These are phyloP conservation scores for Chunga burmeisteri DNA, from an alignment of 2,113 vertebrate genomes.

Conservation along the genomic window DNA sequence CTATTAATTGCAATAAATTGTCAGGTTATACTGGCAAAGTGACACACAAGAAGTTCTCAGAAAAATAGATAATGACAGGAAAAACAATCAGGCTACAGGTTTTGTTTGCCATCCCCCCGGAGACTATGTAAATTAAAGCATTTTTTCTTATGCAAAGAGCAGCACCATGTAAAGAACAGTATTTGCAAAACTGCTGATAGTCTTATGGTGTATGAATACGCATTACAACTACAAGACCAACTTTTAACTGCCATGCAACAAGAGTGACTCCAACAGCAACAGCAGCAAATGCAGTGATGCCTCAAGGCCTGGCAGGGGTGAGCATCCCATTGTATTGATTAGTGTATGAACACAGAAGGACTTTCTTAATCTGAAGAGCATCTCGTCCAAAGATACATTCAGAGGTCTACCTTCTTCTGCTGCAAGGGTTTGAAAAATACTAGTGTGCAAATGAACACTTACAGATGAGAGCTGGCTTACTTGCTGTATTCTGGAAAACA, in stretches of 20 bases:
- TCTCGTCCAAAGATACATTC: background rate
- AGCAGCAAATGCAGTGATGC: background rate
- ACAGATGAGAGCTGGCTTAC: background rate
- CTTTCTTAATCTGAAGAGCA: background rate
- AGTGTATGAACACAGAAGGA: background rate
- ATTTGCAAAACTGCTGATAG: conserved; percentile 31
- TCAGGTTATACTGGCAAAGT: background rate
- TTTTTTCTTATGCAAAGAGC: conserved; percentile 39
- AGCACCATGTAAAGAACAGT: background rate
- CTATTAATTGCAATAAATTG: conserved; percentile 21
- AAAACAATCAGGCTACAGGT: conserved; percentile 37
- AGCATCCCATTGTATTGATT: rapidly evolving
- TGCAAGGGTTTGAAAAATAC: background rate
- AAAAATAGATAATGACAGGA: conserved; percentile 24
- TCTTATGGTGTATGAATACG: background rate
- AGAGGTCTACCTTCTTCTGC: background rate
- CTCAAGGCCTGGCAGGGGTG: background rate
- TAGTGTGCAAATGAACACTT: background rate
- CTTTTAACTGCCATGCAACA: background rate
- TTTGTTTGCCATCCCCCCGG: background rate
- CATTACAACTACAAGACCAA: background rate
- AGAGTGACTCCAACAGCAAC: background rate
- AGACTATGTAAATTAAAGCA: conserved; percentile 8
- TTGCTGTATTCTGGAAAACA: background rate
- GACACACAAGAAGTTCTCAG: background rate